phyloP scores from a whole-genome alignment of 2,888 invertebrate species.

The Monopis laevigella region DNA sequence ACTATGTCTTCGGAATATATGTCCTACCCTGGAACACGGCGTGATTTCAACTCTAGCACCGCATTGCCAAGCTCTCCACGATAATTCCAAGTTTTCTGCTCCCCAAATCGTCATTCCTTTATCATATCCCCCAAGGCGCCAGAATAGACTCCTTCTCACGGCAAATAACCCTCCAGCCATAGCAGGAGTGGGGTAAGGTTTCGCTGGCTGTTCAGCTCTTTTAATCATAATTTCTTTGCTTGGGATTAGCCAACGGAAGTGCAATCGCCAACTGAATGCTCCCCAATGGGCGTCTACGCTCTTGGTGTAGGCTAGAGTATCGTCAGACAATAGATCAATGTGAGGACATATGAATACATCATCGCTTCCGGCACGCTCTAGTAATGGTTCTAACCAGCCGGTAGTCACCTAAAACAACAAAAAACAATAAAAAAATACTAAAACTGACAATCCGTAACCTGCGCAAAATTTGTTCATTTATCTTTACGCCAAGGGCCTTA shows the following conservation, averaged over 20 bases:
- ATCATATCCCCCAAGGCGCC: slow-evolving; percentile 82
- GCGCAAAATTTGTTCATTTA: no score
- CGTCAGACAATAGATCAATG: slow-evolving; percentile 84
- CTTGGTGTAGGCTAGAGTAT: slow-evolving; percentile 94
- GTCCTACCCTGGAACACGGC: slow-evolving; percentile 93
- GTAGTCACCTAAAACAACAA: slow-evolving; percentile 58
- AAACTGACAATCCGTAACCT: no score
- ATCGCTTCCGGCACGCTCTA: slow-evolving; percentile 61
- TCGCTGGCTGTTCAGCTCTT: slow-evolving; percentile 70
- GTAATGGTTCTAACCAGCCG: slow-evolving; percentile 71
- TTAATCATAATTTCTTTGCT: slow-evolving; percentile 72
- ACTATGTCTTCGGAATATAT: slow-evolving; percentile 90
- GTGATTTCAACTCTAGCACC: slow-evolving; percentile 91
- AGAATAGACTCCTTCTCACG: slow-evolving; percentile 86
- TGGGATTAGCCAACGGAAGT: slow-evolving; percentile 87
- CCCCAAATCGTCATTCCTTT: slow-evolving; percentile 92
- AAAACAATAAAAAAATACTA: no score
- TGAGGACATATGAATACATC: slow-evolving; percentile 60
- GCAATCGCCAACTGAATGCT: slow-evolving; percentile 97
- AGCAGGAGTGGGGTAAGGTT: slow-evolving; percentile 82
- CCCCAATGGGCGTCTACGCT: slow-evolving; percentile 98
- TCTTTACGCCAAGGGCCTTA: no score
- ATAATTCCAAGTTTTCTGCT: slow-evolving; percentile 97
- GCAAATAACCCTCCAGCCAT: slow-evolving; percentile 97
- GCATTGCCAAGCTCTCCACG: slow-evolving; percentile 96